phyloP scores from a whole-genome alignment of 2,888 invertebrate species.

The Proisotoma minuta region DNA sequence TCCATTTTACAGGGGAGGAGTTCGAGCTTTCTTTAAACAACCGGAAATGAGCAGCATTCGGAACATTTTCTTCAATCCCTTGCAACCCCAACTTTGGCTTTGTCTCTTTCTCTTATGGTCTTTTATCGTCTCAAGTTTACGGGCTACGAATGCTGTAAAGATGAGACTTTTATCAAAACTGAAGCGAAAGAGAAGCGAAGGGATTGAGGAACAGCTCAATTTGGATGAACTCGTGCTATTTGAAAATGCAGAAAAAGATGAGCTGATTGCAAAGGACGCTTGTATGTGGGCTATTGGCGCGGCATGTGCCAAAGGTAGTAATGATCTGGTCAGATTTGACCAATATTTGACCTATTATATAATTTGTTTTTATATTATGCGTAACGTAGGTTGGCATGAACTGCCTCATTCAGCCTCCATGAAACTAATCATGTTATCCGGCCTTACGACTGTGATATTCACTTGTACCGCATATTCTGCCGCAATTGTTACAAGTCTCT shows the following conservation, averaged over 20 bases:
- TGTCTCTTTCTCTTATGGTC: neutral
- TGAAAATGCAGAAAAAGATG: neutral
- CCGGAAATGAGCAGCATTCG: neutral
- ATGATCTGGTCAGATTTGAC: neutral
- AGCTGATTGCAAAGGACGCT: neutral
- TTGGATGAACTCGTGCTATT: neutral
- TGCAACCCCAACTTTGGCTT: neutral
- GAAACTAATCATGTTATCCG: conserved; percentile 9
- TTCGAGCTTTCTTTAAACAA: conserved; percentile 5
- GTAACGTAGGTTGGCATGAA: neutral
- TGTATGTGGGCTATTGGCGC: neutral
- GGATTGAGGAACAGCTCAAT: neutral
- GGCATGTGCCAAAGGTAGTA: conserved; percentile 6
- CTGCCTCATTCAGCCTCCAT: conserved; percentile 2
- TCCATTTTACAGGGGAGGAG: conserved; percentile 1
- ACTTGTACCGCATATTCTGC: conserved; percentile 7
- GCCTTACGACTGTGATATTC: neutral
- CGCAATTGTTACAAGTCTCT: conserved; percentile 4
- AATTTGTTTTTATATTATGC: neutral
- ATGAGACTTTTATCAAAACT: neutral
- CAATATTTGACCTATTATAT: neutral
- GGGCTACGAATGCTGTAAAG: neutral
- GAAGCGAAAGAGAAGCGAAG: neutral
- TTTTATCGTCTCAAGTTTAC: neutral
- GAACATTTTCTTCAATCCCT: conserved; percentile 7